These are phyloP conservation scores for Heteronetta atricapilla DNA, from an alignment of 2,113 vertebrate genomes.

Conservation along the genomic window DNA sequence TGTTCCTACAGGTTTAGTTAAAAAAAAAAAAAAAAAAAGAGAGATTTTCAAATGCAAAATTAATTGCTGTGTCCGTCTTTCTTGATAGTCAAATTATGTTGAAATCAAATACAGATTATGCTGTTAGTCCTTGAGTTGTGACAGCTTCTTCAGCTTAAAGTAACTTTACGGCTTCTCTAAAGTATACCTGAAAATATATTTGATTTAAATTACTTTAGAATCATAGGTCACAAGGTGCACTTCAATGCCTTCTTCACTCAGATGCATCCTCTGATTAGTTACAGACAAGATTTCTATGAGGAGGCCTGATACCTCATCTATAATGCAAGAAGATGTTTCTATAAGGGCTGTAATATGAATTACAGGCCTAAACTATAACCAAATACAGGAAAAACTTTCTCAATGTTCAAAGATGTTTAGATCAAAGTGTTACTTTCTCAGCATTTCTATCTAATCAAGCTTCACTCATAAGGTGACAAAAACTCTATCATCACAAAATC, in stretches of 20 bases:
- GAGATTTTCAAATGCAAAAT: background rate
- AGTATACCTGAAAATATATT: background rate
- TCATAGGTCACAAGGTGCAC: constrained; percentile 15
- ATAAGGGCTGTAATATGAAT: background rate
- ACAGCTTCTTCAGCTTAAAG: background rate
- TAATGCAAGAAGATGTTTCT: background rate
- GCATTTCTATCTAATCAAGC: background rate
- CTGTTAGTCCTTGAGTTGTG: constrained; percentile 24
- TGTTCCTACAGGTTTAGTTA: background rate
- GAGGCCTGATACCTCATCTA: background rate
- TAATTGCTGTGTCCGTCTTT: background rate
- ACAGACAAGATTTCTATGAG: background rate
- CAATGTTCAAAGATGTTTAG: background rate
- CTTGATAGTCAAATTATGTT: background rate
- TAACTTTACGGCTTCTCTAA: constrained; percentile 2
- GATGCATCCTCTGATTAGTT: background rate
- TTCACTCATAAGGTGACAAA: background rate
- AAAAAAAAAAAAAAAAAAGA: background rate
- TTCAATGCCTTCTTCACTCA: background rate
- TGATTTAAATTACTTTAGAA: constrained; percentile 39
- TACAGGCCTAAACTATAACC: background rate
- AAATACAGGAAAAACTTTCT: background rate
- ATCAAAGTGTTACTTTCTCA: background rate
- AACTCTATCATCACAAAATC: background rate
- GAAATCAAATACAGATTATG: background rate